Percentiles rank a stretch among this genome's conserved stretches.
phyloP scores from a whole-genome alignment of 2,113 vertebrate species.

The Epinephelus lanceolatus region DNA sequence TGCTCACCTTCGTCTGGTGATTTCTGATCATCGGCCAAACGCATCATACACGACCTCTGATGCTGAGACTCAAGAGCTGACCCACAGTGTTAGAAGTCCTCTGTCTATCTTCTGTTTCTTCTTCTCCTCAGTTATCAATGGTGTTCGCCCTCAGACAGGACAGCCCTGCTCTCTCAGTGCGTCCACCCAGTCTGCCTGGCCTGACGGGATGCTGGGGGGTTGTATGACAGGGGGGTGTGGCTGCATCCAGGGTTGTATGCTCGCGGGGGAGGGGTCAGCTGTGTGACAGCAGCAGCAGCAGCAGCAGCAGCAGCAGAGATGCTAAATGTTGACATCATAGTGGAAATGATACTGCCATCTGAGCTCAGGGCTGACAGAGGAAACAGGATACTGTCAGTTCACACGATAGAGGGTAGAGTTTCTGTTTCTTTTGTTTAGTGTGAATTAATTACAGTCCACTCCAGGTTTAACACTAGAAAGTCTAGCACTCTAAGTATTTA shows the following conservation, averaged over 20 bases:
- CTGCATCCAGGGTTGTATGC: constrained; percentile 34
- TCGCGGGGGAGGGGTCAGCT: constrained; percentile 59
- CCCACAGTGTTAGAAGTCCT: background rate
- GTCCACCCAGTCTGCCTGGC: background rate
- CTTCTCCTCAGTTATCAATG: background rate
- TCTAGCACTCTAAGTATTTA: background rate
- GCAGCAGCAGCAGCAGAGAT: constrained; percentile 15
- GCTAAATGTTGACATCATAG: constrained; percentile 45
- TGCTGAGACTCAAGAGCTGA: background rate
- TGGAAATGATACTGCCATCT: constrained; percentile 41
- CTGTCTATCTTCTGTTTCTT: constrained; percentile 13
- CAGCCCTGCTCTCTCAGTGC: constrained; percentile 21
- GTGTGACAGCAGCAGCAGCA: background rate
- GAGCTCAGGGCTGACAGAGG: constrained; percentile 1
- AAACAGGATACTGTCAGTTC: constrained; percentile 22
- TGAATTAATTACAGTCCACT: constrained; percentile 21
- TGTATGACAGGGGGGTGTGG: constrained; percentile 52
- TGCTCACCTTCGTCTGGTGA: constrained; percentile 59
- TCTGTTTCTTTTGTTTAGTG: constrained; percentile 9
- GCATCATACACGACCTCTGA: constrained; percentile 28
- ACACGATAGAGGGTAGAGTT: constrained; percentile 4
- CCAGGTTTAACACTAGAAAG: background rate
- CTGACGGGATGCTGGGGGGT: constrained; percentile 46
- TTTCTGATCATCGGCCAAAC: constrained; percentile 53
- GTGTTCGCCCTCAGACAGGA: constrained; percentile 28